These are phyloP conservation scores for Corythoichthys haematopterus DNA, from an alignment of 2,113 vertebrate species.

Conservation along the genomic window DNA sequence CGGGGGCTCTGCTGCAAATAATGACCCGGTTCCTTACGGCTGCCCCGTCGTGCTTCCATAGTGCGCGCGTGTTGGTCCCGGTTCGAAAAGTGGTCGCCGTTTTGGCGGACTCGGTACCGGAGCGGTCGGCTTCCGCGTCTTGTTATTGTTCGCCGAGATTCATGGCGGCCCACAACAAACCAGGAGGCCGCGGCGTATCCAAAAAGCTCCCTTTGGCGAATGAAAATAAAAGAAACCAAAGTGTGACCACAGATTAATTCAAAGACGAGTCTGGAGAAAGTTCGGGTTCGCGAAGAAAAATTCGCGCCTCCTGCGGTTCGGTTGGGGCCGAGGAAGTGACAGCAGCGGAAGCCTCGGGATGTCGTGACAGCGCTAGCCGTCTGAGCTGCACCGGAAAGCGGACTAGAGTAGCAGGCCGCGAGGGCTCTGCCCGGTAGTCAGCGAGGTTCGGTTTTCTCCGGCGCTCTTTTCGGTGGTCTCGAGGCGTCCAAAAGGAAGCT, in stretches of 20 bases:
- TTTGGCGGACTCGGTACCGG: too few relatives aligned
- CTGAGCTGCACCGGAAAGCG: slow-evolving; percentile 51
- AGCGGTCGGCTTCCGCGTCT: not conserved
- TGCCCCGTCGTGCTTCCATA: not conserved
- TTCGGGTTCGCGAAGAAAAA: not conserved
- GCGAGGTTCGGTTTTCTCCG: slow-evolving; percentile 25
- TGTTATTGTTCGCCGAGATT: slow-evolving; percentile 73
- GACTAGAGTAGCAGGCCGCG: slow-evolving; percentile 68
- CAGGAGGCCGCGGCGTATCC: slow-evolving; percentile 56
- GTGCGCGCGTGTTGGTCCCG: not conserved
- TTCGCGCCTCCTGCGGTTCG: not conserved
- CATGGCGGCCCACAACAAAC: slow-evolving; percentile 71
- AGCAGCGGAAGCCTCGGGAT: slow-evolving; percentile 46
- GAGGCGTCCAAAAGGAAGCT: slow-evolving; percentile 1
- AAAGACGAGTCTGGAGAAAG: not conserved
- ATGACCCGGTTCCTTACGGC: not conserved
- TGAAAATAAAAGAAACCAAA: not conserved
- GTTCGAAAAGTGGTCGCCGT: not conserved
- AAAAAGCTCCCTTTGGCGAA: not conserved
- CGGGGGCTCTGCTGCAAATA: not conserved
- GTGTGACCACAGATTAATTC: not conserved
- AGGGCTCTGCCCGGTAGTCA: slow-evolving; percentile 46
- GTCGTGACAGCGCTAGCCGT: slow-evolving; percentile 38
- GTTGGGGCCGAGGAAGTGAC: not conserved
- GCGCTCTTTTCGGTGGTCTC: slow-evolving; percentile 13